Percentiles rank a stretch among this genome's conserved stretches.
Conservation (phyloP, 2,113 vertebrate species). For the Neolamprologus falcicula region DNA sequence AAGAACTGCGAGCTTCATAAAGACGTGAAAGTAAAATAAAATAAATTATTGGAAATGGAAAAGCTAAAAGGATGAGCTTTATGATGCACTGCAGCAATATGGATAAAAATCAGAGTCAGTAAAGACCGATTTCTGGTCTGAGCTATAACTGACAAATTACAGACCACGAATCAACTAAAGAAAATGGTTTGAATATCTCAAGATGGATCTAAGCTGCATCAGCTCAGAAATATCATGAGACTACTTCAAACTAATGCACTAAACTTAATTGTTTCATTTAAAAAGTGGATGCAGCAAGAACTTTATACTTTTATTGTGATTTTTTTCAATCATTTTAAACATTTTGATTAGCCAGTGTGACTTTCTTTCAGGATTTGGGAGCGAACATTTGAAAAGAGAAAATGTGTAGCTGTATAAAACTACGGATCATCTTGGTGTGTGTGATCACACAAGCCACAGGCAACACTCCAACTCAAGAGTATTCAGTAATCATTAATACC, state of each 20-base stretch:
- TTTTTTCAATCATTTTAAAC: neutral
- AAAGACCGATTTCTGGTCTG: neutral
- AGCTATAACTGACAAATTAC: neutral
- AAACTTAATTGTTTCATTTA: neutral
- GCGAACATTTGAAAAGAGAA: neutral
- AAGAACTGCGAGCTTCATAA: neutral
- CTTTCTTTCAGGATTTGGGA: neutral
- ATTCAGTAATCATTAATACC: too few species aligned
- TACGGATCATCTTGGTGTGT: neutral
- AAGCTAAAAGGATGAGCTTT: neutral
- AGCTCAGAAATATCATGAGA: neutral
- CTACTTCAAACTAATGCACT: neutral
- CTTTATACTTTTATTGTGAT: neutral
- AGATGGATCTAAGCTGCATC: neutral
- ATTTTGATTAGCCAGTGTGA: neutral
- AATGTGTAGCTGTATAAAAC: neutral
- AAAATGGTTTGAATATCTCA: neutral
- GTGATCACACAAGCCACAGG: neutral
- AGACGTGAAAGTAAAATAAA: neutral
- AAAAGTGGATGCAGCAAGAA: neutral
- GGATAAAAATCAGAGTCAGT: neutral
- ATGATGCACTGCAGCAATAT: neutral
- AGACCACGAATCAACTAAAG: neutral
- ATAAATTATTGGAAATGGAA: neutral
- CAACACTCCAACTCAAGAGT: too few species aligned